Percentiles rank a stretch among this genome's conserved stretches.
Conservation (phyloP, 2,113 vertebrate species). For the Serinus canaria region DNA sequence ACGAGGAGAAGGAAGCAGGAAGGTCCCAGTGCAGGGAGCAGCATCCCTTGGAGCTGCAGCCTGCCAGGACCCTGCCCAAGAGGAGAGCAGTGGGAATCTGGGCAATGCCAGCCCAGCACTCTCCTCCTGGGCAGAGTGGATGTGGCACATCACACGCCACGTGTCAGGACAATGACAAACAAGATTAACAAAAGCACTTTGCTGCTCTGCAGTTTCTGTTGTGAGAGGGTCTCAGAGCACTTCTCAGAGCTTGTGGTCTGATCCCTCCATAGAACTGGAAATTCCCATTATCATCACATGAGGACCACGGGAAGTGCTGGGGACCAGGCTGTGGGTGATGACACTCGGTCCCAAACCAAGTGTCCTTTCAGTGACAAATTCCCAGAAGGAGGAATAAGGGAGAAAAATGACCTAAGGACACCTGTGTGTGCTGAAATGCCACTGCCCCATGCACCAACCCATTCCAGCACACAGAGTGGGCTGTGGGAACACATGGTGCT, state of each 20-base stretch:
- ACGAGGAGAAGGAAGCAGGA: neutral
- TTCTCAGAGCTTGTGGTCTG: neutral
- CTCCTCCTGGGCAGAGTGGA: neutral
- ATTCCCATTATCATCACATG: neutral
- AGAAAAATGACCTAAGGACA: neutral
- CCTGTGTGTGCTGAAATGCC: neutral
- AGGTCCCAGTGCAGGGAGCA: neutral
- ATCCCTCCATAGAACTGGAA: neutral
- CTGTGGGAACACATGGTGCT: neutral
- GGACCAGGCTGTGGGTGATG: neutral
- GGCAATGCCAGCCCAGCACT: neutral
- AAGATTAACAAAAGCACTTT: neutral
- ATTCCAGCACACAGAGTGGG: neutral
- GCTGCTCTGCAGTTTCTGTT: neutral
- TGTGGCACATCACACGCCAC: neutral
- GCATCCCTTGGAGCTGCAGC: neutral
- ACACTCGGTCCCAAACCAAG: neutral
- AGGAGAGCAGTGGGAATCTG: neutral
- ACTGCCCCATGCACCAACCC: neutral
- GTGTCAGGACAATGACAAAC: neutral
- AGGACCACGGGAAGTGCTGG: neutral
- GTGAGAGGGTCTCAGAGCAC: neutral
- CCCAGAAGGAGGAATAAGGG: neutral
- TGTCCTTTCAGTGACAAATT: neutral
- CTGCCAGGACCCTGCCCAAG: neutral